Conservation (phyloP, 2,888 invertebrate genomes). For the Colletes collaris region DNA sequence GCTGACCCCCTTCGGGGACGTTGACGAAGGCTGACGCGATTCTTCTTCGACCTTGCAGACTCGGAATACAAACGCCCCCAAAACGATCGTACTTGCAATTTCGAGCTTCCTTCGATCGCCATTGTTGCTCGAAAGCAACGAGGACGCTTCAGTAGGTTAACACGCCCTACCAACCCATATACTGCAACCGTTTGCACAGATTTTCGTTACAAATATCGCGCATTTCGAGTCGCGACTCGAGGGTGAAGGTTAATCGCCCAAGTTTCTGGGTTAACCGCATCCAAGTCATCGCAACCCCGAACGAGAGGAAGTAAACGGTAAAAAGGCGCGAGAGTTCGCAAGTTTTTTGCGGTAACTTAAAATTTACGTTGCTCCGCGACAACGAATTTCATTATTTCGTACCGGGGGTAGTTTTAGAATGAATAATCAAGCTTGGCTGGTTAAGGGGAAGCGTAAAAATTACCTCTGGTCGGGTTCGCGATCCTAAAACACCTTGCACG, state of each 20-base stretch:
- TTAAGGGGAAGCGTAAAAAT: too few relatives aligned
- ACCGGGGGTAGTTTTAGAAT: too few relatives aligned
- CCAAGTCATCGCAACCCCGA: not conserved
- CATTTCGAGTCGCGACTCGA: not conserved
- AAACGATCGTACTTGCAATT: not conserved
- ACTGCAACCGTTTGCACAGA: conserved; percentile 15
- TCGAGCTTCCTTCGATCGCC: not conserved
- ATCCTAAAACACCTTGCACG: too few relatives aligned
- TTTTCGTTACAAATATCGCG: not conserved
- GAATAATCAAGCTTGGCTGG: too few relatives aligned
- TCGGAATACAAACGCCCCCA: not conserved
- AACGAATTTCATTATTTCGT: too few relatives aligned
- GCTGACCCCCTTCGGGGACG: conserved; percentile 6
- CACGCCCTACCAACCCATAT: conserved; percentile 5
- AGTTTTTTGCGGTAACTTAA: too few relatives aligned
- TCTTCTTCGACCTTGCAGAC: not conserved
- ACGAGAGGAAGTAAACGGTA: too few relatives aligned
- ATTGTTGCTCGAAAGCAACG: not conserved
- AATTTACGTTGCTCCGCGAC: too few relatives aligned
- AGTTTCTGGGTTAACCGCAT: not conserved
- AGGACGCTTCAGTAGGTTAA: conserved; percentile 27
- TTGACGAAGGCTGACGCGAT: not conserved
- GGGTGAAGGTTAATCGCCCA: not conserved
- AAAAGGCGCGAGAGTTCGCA: too few relatives aligned
- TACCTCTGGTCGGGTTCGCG: too few relatives aligned